Percentiles rank a stretch among this genome's conserved stretches.
Evolutionary conservation across 1,140 invertebrate species (phyloP).

Genomic region (Zaprionus nigranus): DNA sequence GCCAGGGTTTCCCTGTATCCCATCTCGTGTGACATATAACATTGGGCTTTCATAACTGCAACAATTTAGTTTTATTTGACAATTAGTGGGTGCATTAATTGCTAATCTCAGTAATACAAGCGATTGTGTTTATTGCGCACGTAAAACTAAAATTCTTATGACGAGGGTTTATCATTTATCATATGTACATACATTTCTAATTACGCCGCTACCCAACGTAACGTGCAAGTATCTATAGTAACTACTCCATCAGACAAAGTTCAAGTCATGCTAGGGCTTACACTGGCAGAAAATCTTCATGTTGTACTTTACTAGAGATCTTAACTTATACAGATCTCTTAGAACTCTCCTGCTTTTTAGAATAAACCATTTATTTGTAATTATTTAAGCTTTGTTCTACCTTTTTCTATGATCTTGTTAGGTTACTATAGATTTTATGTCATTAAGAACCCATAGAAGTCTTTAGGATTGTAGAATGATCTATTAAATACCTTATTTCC

Average conservation of each 20-base stretch:
- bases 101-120: constrained; percentile 32
- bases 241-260: constrained; percentile 22
- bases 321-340: background rate
- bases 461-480: background rate
- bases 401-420: background rate
- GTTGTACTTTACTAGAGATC: background rate
- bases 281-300: background rate
- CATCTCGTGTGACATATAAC: constrained; percentile 52
- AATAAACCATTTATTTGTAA: no score
- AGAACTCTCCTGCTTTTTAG: no score
- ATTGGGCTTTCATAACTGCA: constrained; percentile 43
- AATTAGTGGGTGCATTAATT: constrained; percentile 66
- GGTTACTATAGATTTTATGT: background rate
- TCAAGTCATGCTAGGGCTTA: constrained; percentile 11
- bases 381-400: no score
- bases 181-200: constrained; percentile 41
- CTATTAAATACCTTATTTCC: no score
- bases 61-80: constrained; percentile 48
- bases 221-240: background rate
- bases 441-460: background rate
- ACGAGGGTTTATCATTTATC: constrained; percentile 27
- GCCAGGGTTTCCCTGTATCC: background rate
- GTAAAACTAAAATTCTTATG: background rate
- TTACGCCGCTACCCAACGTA: constrained; percentile 6
- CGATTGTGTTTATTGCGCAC: constrained; percentile 14